phyloP scores from a whole-genome alignment of 2,888 invertebrate genomes.

The Apotomis betuletana region DNA sequence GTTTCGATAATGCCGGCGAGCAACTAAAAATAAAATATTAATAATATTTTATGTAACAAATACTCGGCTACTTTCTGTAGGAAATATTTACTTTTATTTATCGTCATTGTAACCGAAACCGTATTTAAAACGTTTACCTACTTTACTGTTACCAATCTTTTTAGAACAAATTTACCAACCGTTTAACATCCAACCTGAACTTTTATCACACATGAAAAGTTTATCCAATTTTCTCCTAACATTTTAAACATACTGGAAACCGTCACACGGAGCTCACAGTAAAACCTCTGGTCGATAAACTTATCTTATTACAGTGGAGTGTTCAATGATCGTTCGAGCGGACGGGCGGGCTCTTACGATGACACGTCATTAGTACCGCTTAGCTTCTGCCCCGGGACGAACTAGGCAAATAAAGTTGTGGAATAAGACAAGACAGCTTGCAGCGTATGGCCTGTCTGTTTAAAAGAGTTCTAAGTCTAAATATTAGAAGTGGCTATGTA shows the following conservation, averaged over 20 bases:
- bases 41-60: constrained; percentile 17
- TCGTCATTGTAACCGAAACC: background rate
- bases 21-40: constrained; percentile 49
- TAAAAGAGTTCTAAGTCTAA: background rate
- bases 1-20: constrained; percentile 66
- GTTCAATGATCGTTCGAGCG: constrained; percentile 64
- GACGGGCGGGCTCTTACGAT: constrained; percentile 61
- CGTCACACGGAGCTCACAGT: constrained; percentile 45
- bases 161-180: constrained; percentile 7
- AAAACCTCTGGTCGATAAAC: constrained; percentile 64
- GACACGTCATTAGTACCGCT: constrained; percentile 64
- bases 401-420: constrained; percentile 38
- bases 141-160: background rate
- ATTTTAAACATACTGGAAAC: constrained; percentile 42
- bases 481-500: no score
- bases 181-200: constrained; percentile 8
- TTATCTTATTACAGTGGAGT: constrained; percentile 71
- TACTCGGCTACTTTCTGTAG: background rate
- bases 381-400: constrained; percentile 45
- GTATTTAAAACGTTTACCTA: background rate
- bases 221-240: constrained; percentile 32
- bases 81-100: background rate
- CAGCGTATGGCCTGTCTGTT: constrained; percentile 16
- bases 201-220: constrained; percentile 25
- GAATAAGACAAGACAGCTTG: constrained; percentile 31